Evolutionary conservation across 2,797 vertebrate species (phyloP).

Genomic region (Hemitrygon akajei): DNA sequence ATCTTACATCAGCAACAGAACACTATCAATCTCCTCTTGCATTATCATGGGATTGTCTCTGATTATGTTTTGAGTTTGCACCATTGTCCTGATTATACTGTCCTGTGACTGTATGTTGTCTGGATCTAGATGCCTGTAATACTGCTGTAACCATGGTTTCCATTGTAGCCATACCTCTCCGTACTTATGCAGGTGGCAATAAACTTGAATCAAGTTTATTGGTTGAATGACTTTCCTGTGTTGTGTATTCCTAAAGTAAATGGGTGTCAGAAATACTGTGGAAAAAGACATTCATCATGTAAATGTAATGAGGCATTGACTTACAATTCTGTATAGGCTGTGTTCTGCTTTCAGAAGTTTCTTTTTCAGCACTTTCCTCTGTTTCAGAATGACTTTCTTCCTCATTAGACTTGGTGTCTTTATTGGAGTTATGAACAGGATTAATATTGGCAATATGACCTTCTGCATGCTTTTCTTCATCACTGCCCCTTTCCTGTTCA

Average conservation of each 20-base stretch:
- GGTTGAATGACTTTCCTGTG: not conserved
- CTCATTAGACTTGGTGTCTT: conserved; percentile 47
- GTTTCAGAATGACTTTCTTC: conserved; percentile 53
- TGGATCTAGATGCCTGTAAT: too few relatives aligned
- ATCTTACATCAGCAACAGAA: too few relatives aligned
- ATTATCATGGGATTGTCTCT: too few relatives aligned
- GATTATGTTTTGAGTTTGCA: too few relatives aligned
- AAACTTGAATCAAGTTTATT: too few relatives aligned
- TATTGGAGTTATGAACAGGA: conserved; percentile 34
- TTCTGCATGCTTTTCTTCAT: conserved; percentile 43
- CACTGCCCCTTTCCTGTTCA: conserved; percentile 42
- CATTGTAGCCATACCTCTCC: too few relatives aligned
- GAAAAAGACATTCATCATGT: not conserved
- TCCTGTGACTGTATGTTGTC: too few relatives aligned
- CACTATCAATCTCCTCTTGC: too few relatives aligned
- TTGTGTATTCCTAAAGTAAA: not conserved
- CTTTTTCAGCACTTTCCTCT: conserved; percentile 50
- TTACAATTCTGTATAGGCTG: conserved; percentile 69
- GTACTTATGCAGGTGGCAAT: too few relatives aligned
- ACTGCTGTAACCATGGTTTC: too few relatives aligned
- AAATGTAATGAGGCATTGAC: conserved; percentile 39
- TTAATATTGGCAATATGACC: conserved; percentile 48
- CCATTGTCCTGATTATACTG: too few relatives aligned
- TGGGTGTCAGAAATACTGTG: not conserved
- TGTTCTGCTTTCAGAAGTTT: conserved; percentile 45